Base-by-base conservation (phyloP, 2,888 invertebrate species). In the Clepsis dumicolana region DNA sequence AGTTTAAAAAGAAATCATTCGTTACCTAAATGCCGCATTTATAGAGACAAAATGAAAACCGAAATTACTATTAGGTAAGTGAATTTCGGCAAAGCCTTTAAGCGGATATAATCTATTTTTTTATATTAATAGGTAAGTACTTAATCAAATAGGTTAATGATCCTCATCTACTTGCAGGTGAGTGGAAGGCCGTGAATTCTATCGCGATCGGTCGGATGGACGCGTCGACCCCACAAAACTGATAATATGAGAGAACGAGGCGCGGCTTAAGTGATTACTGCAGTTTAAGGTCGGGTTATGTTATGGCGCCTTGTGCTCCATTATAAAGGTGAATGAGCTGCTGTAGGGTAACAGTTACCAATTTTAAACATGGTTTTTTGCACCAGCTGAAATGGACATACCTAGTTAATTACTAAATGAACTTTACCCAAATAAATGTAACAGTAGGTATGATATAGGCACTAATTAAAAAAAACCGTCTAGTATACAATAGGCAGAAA, bases 191-290 rank as follows among this genome's bases (percentile, higher is more conserved):
- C 35, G 27, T 27, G n/a, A 72, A 65, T 70, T 69, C 75, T 82
- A 84, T 86, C 82, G 80, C 79, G 78, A 83, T 81, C 80, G 80
- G 80, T 81, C 80, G 80, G 80, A 80, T 77, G 77, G 77, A 70
- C 74, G 73, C 77, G 80, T 81, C 77, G 77, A 80, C 80, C 81
- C 84, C 85, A 83, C 86, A 85, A 82, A 81, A 77, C 80, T 87
- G 88, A 91, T 87, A 87, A 87, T n/a, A 91, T 83, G 85, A 84
- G 77, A 74, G 67, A 75, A 76, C 75, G 75, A 85, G 90, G 90
- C 79, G 90, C 81, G 91, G 87, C 86, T 84, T 90, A 91, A 92
- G 93, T 92, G 91, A 92, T 92, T 92, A 91, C 90, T 91, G 90
- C 91, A 89, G 91, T 87, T 84, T 83, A 86, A 80, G 74, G 73